A percentile compares a stretch with the other conserved stretches of the same genome.
phyloP scores from a whole-genome alignment of 2,113 vertebrate species.

The Podarcis muralis region DNA sequence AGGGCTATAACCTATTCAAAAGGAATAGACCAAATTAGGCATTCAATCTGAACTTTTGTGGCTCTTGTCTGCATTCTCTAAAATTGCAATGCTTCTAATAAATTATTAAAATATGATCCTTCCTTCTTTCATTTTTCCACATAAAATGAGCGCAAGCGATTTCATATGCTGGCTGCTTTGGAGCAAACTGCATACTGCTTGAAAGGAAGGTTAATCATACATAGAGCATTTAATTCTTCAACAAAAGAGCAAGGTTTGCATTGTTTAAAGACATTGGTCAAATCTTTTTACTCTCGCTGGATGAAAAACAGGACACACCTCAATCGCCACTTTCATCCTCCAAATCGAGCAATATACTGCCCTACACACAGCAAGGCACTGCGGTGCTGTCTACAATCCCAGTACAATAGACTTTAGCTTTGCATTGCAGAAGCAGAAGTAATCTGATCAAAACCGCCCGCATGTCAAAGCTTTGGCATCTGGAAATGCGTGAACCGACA shows the following conservation, averaged over 20 bases:
- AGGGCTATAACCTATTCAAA: neutral
- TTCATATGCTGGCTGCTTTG: neutral
- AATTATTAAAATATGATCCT: neutral
- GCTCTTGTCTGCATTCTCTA: neutral
- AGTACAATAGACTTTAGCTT: constrained; percentile 30
- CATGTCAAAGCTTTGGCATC: constrained; percentile 46
- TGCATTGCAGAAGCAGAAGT: constrained; percentile 39
- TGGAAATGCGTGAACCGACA: constrained; percentile 30
- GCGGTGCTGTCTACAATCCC: neutral
- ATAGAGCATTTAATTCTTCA: neutral
- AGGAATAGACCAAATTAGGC: neutral
- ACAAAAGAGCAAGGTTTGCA: neutral
- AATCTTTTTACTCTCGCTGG: neutral
- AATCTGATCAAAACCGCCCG: constrained; percentile 42
- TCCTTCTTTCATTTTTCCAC: neutral
- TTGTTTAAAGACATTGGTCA: neutral
- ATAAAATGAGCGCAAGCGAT: neutral
- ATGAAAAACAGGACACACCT: neutral
- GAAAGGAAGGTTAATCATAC: neutral
- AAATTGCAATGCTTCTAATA: neutral
- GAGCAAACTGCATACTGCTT: neutral
- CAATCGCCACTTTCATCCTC: neutral
- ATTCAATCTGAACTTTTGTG: neutral
- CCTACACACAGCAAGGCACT: constrained; percentile 17
- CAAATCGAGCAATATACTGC: constrained; percentile 2